These are phyloP conservation scores for Melieria picta DNA, from an alignment of 2,888 invertebrate species.

Conservation along the genomic window DNA sequence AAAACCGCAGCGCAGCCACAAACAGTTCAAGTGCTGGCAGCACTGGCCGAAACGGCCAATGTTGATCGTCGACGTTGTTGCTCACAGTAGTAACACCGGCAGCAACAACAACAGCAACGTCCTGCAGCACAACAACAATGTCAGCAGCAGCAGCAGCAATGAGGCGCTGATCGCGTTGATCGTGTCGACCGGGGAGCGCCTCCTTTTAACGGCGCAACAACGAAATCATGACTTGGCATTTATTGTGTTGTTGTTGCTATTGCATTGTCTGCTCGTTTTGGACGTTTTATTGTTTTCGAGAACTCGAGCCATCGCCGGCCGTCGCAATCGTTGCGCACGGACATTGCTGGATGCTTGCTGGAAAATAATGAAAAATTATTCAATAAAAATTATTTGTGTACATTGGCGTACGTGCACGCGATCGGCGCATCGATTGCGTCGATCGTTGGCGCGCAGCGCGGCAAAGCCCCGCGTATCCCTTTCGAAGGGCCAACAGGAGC, in stretches of 20 bases:
- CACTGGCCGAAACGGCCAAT: no score
- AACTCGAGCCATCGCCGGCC: conserved; percentile 14
- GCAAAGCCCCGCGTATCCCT: conserved; percentile 4
- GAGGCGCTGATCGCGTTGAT: conserved; percentile 49
- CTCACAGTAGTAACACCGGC: no score
- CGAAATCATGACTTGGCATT: conserved; percentile 65
- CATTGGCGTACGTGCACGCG: conserved; percentile 30
- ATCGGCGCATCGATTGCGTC: conserved; percentile 1
- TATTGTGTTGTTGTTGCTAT: conserved; percentile 65
- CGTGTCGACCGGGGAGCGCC: conserved; percentile 65
- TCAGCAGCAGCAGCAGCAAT: background rate
- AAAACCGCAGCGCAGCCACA: conserved; percentile 6
- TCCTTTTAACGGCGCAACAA: conserved; percentile 61
- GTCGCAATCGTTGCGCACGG: conserved; percentile 12
- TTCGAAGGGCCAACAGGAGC: conserved; percentile 7
- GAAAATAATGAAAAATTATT: conserved; percentile 62
- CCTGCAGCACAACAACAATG: background rate
- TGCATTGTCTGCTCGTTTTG: conserved; percentile 46
- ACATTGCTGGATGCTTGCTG: background rate
- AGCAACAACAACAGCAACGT: background rate
- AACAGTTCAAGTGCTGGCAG: background rate
- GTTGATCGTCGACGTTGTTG: background rate
- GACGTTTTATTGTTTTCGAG: background rate
- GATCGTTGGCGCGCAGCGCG: no score
- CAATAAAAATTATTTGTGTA: conserved; percentile 61